Evolutionary conservation across 2,888 invertebrate genomes (phyloP), one percentile per base, ranked within the genome.

Genomic region (Cepaea hortensis): DNA sequence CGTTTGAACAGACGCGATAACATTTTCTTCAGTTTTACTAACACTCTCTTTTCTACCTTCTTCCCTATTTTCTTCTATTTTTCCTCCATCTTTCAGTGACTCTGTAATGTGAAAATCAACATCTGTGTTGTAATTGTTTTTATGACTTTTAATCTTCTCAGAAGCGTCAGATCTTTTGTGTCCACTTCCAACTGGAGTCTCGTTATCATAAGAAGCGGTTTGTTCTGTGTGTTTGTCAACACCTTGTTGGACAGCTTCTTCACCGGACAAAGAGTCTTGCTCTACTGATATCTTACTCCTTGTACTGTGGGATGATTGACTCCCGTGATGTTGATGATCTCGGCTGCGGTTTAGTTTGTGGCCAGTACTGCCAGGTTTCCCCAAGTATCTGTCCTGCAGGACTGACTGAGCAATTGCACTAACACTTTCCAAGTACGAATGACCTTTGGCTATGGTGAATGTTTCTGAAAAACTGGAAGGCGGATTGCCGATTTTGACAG

Each of bases 381-480:
- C 79, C n/a, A 73, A 62, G 89, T 72, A 50, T 61, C 48, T 84
- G 65, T 73, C 50, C 35, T 35, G 55, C n/a, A 86, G 83, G 18
- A 48, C 77, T 20, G 75, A 77, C 55, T 84, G 82, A 35, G 90
- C 87, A 77, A 90, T 91, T 48, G 89, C 87, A 87, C 87, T 90
- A 76, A 91, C 88, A 79, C 90, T 91, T 76, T 90, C 88, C 62
- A 92, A 82, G 81, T 90, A 89, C 48, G 92, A 92, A 81, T 89
- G 90, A 77, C 90, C 90, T 73, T 91, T 90, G 68, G 92, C 91
- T 20, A 92, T 87, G 65, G 92, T 91, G 86, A 91, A 92, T 9
- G 92, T 92, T 73, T 91, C 91, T 13, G 92, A 91, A 88, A 92
- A 84, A 75, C 72, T 84, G 13, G 83, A 83, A 9, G 83, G 62